Percentiles rank a stretch among this genome's conserved stretches.
Evolutionary conservation across 2,113 vertebrate genomes (phyloP).

Genomic region (Chauna torquata): DNA sequence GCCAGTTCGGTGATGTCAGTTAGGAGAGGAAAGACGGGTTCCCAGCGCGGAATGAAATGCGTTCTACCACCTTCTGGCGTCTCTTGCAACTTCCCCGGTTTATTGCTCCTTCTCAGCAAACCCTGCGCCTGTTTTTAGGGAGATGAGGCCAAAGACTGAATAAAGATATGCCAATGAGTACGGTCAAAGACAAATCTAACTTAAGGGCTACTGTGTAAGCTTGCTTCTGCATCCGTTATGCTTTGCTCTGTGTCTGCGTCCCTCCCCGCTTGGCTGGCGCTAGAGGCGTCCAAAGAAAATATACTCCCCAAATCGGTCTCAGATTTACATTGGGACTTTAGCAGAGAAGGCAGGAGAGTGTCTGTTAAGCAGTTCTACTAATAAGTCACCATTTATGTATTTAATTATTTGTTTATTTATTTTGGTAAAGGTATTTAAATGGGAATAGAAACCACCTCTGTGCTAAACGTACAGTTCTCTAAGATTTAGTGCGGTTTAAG

Average conservation of each 20-base stretch:
- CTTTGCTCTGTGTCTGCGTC: neutral
- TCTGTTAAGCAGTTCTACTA: neutral
- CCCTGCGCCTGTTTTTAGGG: neutral
- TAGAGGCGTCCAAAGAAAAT: neutral
- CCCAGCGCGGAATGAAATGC: neutral
- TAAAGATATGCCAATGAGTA: neutral
- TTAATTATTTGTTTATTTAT: neutral
- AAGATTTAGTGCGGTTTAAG: slow-evolving; percentile 6
- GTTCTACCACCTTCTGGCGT: neutral
- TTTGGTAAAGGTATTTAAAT: neutral
- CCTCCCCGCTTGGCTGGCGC: neutral
- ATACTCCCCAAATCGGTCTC: neutral
- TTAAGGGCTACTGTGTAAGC: neutral
- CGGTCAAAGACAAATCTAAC: neutral
- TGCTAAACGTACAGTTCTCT: rapidly evolving
- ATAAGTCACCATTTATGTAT: neutral
- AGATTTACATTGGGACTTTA: neutral
- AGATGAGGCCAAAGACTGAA: neutral
- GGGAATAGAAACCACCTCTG: neutral
- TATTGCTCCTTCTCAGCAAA: neutral
- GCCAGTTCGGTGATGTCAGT: neutral
- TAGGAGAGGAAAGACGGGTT: slow-evolving; percentile 5
- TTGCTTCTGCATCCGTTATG: neutral
- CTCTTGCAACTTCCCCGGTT: neutral
- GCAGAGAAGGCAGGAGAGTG: neutral